phyloP scores from a whole-genome alignment of 2,888 invertebrate genomes.

The Nymphalis polychloros region DNA sequence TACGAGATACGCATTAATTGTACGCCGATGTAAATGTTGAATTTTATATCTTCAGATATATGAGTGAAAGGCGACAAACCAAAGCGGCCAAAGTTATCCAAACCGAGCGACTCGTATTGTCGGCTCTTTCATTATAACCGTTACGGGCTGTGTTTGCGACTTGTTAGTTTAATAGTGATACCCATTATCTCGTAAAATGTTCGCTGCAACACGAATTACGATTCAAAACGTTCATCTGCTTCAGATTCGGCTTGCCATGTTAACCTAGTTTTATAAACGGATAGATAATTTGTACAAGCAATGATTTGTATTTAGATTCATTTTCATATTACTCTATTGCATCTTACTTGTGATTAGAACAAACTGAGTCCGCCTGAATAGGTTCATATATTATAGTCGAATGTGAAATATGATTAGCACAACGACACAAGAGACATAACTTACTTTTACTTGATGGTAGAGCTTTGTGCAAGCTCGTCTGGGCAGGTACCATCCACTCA shows the following conservation, averaged over 20 bases:
- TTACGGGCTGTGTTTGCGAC: constrained; percentile 26
- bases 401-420: too few species aligned
- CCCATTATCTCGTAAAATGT: constrained; percentile 21
- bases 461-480: too few species aligned
- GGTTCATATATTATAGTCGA: not conserved
- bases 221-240: not conserved
- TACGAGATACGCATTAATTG: not conserved
- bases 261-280: constrained; percentile 5
- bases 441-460: too few species aligned
- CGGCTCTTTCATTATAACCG: constrained; percentile 22
- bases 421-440: too few species aligned
- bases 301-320: not conserved
- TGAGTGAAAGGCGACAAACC: constrained; percentile 15
- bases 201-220: constrained; percentile 7
- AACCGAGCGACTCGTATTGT: constrained; percentile 15
- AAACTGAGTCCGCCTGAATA: not conserved
- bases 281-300: not conserved
- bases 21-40: constrained; percentile 8
- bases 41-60: not conserved
- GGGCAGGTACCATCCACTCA: too few species aligned
- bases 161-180: constrained; percentile 28
- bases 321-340: not conserved
- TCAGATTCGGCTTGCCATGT: not conserved
- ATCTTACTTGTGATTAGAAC: not conserved
- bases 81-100: not conserved